A percentile compares a stretch with the other conserved stretches of the same genome.
Evolutionary conservation across 2,797 vertebrate species (phyloP).

Genomic region (Siniperca undulata): DNA sequence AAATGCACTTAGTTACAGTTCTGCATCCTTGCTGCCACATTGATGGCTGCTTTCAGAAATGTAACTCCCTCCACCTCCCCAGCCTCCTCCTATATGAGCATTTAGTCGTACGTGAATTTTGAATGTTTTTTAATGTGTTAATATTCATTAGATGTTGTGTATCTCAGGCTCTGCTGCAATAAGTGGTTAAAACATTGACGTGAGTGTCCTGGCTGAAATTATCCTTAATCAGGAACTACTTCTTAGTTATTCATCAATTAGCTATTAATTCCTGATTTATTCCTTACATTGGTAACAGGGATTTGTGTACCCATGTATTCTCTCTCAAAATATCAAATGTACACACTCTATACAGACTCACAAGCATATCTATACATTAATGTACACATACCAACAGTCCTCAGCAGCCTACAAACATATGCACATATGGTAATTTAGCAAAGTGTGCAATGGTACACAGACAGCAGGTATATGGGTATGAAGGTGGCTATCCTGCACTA

Average conservation of each 20-base stretch:
- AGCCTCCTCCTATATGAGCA: no score
- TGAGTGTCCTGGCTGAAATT: background rate
- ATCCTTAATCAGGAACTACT: background rate
- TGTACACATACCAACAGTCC: background rate
- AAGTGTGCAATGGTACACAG: slow-evolving; percentile 27
- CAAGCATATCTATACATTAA: background rate
- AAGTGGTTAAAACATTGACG: background rate
- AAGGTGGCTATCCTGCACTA: slow-evolving; percentile 21
- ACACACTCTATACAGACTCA: background rate
- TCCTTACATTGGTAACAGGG: background rate
- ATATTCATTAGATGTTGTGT: no score
- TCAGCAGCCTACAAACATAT: background rate
- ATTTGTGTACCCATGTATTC: background rate
- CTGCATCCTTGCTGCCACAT: no score
- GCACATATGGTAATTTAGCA: slow-evolving; percentile 20
- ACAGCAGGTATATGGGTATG: slow-evolving; percentile 23
- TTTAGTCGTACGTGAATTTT: no score
- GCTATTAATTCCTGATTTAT: background rate
- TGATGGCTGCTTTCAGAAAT: no score
- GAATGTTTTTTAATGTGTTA: no score
- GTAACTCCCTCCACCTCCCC: no score
- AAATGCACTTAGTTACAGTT: no score
- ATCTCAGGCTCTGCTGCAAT: no score
- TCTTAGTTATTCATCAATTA: slow-evolving; percentile 13
- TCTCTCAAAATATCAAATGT: background rate